Percentiles rank a stretch among this genome's conserved stretches.
These are phyloP conservation scores for Mizuhopecten yessoensis DNA, from an alignment of 1,140 invertebrate genomes.

Conservation along the genomic window DNA sequence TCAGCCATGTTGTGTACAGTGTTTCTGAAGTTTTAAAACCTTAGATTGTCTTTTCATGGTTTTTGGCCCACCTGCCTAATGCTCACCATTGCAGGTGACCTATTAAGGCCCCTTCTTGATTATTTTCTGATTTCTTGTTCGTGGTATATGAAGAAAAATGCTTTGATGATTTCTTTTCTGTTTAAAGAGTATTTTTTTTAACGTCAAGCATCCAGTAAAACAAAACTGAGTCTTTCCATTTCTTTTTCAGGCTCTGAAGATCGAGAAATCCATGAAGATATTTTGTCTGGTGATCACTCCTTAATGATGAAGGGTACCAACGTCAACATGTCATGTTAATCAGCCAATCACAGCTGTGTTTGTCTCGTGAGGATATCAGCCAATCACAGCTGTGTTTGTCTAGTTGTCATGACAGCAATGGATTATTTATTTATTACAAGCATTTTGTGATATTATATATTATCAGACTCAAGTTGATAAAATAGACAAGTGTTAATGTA, in stretches of 20 bases:
- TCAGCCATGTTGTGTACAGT: no score
- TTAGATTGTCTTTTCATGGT: no score
- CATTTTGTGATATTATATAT: constrained; percentile 11
- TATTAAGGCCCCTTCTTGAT: no score
- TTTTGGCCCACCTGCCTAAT: no score
- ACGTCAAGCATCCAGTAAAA: no score
- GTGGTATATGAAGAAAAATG: no score
- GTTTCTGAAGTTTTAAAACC: no score
- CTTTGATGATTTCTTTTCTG: no score
- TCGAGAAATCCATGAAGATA: constrained; percentile 62
- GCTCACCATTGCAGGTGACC: no score
- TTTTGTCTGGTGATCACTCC: constrained; percentile 67
- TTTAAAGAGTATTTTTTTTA: no score
- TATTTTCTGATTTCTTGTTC: no score
- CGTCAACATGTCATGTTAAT: constrained; percentile 44
- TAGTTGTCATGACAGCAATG: neutral
- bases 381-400: neutral
- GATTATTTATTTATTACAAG: neutral
- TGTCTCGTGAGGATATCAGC: no score
- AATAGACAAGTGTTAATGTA: neutral
- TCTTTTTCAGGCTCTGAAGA: constrained; percentile 62
- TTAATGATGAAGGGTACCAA: constrained; percentile 70
- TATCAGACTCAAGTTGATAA: neutral
- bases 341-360: neutral
- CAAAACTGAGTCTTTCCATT: constrained; percentile 66